A percentile compares a stretch with the other conserved stretches of the same genome.
These are phyloP conservation scores for Halocaridina rubra DNA, from an alignment of 2,888 invertebrate genomes.

Conservation along the genomic window DNA sequence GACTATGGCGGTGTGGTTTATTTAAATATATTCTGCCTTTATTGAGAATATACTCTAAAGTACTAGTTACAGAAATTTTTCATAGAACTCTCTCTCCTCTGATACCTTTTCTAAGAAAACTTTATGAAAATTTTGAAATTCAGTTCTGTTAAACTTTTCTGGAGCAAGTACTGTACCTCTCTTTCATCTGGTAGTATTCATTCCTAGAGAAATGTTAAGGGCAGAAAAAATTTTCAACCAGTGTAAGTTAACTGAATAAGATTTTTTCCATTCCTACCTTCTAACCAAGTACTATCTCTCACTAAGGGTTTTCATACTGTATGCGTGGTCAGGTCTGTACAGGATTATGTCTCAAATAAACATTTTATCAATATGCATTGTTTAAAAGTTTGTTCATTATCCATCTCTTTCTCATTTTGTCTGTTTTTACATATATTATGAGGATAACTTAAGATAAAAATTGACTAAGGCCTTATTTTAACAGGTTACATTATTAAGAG, in stretches of 20 bases:
- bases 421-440: too few relatives aligned
- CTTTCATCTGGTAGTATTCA: slow-evolving; percentile 47
- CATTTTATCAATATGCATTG: slow-evolving; percentile 59
- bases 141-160: slow-evolving; percentile 6
- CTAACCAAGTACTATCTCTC: slow-evolving; percentile 46
- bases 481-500: too few relatives aligned
- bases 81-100: slow-evolving; percentile 14
- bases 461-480: too few relatives aligned
- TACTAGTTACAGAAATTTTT: slow-evolving; percentile 39
- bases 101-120: slow-evolving; percentile 18
- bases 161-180: slow-evolving; percentile 45
- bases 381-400: slow-evolving; percentile 42
- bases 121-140: not conserved
- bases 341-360: slow-evolving; percentile 57
- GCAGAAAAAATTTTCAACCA: slow-evolving; percentile 38
- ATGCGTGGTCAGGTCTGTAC: slow-evolving; percentile 55
- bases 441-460: too few relatives aligned
- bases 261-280: slow-evolving; percentile 45
- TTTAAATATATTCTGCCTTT: slow-evolving; percentile 48
- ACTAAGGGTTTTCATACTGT: slow-evolving; percentile 54
- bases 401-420: too few relatives aligned
- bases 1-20: slow-evolving; percentile 42
- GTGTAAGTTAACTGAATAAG: slow-evolving; percentile 40
- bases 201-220: slow-evolving; percentile 47
- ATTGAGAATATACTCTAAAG: slow-evolving; percentile 36